Evolutionary conservation across 2,797 vertebrate genomes (phyloP).

Genomic region (Thripadectes ignobilis): DNA sequence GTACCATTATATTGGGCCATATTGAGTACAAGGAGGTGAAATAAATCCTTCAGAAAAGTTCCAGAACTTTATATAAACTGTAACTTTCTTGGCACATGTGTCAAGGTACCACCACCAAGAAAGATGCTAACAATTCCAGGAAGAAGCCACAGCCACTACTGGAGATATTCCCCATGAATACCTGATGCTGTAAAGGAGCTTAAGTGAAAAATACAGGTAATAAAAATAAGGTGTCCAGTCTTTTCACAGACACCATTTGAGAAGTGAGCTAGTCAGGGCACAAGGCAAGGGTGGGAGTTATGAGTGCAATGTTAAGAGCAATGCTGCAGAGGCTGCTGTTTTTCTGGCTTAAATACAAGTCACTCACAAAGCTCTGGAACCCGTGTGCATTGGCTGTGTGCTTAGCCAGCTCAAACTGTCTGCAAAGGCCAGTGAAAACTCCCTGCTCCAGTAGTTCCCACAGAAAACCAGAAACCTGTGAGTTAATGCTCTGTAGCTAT

Average conservation of each 20-base stretch:
- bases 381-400: background rate
- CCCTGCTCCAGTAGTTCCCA: background rate
- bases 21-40: background rate
- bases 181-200: background rate
- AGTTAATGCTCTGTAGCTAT: background rate
- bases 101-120: background rate
- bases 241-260: background rate
- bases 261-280: background rate
- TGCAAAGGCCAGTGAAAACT: background rate
- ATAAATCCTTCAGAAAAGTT: background rate
- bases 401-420: background rate
- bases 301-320: background rate
- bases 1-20: no score
- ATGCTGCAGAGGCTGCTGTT: background rate
- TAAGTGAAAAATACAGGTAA: background rate
- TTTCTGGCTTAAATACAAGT: background rate
- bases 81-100: fast-evolving
- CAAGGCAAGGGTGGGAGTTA: background rate
- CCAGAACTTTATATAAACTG: background rate
- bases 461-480: background rate
- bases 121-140: background rate
- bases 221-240: background rate
- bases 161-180: background rate
- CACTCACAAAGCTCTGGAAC: background rate
- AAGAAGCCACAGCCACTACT: background rate